These are phyloP conservation scores for Aythya baeri DNA, from an alignment of 2,113 vertebrate species.

Conservation along the genomic window DNA sequence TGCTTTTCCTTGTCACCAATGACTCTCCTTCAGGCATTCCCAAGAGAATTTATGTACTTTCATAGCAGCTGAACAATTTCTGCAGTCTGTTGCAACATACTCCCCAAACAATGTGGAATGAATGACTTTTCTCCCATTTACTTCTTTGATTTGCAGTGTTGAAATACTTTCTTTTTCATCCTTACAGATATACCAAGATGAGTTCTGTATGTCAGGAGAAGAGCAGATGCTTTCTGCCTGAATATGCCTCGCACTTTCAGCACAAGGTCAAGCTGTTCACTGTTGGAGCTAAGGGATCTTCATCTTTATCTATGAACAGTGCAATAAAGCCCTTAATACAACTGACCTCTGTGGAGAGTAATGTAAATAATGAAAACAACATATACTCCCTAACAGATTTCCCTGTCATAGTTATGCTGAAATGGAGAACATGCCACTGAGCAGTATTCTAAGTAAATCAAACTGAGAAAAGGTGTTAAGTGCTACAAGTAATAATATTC, in stretches of 20 bases:
- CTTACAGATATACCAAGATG: background rate
- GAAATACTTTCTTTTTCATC: background rate
- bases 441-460: conserved; percentile 26
- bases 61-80: background rate
- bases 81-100: background rate
- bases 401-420: background rate
- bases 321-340: background rate
- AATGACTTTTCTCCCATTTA: background rate
- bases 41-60: background rate
- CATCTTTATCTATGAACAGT: background rate
- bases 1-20: rapidly evolving
- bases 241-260: background rate
- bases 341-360: background rate
- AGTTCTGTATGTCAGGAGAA: background rate
- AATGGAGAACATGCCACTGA: background rate
- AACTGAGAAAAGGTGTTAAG: conserved; percentile 18
- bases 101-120: background rate
- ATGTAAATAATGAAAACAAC: background rate
- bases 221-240: background rate
- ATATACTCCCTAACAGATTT: background rate
- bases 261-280: background rate
- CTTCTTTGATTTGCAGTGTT: background rate
- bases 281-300: background rate
- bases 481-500: background rate
- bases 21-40: background rate